phyloP scores from a whole-genome alignment of 2,113 vertebrate species.

The Nematolebias whitei region DNA sequence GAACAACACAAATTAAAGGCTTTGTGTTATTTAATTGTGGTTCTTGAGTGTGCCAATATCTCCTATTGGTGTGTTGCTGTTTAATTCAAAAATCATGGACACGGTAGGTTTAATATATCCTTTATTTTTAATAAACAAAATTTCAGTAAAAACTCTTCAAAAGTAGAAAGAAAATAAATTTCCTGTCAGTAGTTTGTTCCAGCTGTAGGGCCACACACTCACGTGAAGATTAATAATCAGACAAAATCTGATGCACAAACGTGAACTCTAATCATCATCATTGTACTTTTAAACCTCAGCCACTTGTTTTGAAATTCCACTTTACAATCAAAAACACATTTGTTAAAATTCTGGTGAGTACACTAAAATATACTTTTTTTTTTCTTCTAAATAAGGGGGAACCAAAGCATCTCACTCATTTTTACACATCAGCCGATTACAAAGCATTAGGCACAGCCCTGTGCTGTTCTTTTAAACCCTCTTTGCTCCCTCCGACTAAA shows the following conservation, averaged over 20 bases:
- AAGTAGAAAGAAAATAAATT: slow-evolving; percentile 73
- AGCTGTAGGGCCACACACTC: slow-evolving; percentile 47
- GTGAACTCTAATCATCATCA: slow-evolving; percentile 10
- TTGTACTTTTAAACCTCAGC: slow-evolving; percentile 12
- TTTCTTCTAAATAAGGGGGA: no score
- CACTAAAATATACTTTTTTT: slow-evolving; percentile 19
- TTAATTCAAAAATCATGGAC: slow-evolving; percentile 10
- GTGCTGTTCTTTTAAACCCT: slow-evolving; percentile 14
- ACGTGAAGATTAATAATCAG: slow-evolving; percentile 1
- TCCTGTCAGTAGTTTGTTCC: slow-evolving; percentile 76
- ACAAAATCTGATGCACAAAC: not conserved
- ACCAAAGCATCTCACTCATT: slow-evolving; percentile 1
- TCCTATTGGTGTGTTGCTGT: not conserved
- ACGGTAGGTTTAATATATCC: slow-evolving; percentile 63
- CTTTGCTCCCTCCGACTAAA: slow-evolving; percentile 32
- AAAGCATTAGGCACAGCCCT: slow-evolving; percentile 10
- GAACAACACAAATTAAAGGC: no score
- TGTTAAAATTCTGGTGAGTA: slow-evolving; percentile 34
- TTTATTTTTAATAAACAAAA: slow-evolving; percentile 80
- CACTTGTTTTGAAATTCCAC: slow-evolving; percentile 16
- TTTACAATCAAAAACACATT: slow-evolving; percentile 36
- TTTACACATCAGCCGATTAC: slow-evolving; percentile 20
- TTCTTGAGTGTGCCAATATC: no score
- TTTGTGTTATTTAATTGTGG: no score
- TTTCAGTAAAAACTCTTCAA: slow-evolving; percentile 76